Evolutionary conservation across 2,888 invertebrate species (phyloP).

Genomic region (Polietes domitor): DNA sequence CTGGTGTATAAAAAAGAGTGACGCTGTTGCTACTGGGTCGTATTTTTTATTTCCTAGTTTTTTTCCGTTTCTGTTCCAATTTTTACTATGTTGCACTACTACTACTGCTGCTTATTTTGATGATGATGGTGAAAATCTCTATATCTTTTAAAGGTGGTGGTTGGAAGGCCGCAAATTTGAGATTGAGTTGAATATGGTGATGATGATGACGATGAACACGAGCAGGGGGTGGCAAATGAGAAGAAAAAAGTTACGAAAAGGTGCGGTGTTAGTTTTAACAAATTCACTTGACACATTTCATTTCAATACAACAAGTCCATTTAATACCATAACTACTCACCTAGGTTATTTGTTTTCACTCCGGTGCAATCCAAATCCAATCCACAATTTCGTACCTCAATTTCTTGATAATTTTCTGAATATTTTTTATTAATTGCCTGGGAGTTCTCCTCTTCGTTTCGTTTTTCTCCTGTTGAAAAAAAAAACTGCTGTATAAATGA

Average conservation of each 20-base stretch:
- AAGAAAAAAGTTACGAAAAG: conserved; percentile 64
- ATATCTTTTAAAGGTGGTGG: conserved; percentile 67
- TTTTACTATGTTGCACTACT: conserved; percentile 53
- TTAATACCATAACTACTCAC: not conserved
- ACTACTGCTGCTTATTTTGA: conserved; percentile 54
- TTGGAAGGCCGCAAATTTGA: conserved; percentile 65
- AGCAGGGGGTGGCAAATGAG: conserved; percentile 61
- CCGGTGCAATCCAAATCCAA: conserved; percentile 33
- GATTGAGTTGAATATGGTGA: conserved; percentile 61
- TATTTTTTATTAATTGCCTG: conserved; percentile 59
- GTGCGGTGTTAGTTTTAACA: conserved; percentile 65
- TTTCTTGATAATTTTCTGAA: conserved; percentile 22
- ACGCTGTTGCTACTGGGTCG: conserved; percentile 49
- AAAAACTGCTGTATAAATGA: conserved; percentile 62
- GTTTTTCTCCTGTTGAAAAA: conserved; percentile 65
- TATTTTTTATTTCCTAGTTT: conserved; percentile 39
- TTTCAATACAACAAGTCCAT: conserved; percentile 38
- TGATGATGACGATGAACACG: conserved; percentile 59
- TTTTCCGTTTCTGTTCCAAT: conserved; percentile 37
- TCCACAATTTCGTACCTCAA: not conserved
- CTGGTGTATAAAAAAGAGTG: conserved; percentile 55
- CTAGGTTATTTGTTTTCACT: conserved; percentile 38
- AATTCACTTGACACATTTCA: conserved; percentile 53
- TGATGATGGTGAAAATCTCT: conserved; percentile 67
- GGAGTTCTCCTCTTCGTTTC: conserved; percentile 61